Base-by-base conservation (phyloP, 2,113 vertebrate genomes). In the Apus apus region DNA sequence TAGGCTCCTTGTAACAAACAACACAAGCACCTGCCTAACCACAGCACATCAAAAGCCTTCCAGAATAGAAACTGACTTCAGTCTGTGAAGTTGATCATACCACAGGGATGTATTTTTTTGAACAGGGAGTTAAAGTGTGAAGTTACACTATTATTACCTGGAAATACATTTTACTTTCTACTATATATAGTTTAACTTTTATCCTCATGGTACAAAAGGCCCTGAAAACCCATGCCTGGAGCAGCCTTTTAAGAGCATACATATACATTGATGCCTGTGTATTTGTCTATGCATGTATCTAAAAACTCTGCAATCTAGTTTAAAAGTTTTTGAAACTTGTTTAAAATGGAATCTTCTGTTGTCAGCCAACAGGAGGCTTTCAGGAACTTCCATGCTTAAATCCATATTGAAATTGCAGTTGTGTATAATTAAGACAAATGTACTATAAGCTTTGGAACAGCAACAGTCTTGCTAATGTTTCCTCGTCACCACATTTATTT, bases 351-450 rank as follows among this genome's bases (percentile, higher is more conserved):
- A 70, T 45, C 11, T 5, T 45, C 36, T 79, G 23, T 62, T 88
- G 72, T 74, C 88, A 86, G 21, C 76, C 40, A 64, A 34, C 21
- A 53, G 64, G 23, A 40, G 26, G 29, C 13, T 72, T 85, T 78
- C 74, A 65, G 81, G 50, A 46, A 36, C 53, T 84, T 74, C 15
- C 20, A 11, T 1, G 1, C 13, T 81, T 67, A 90, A 84, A 81
- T 71, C 20, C 40, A 23, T 60, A 72, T 56, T 88, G 86, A 84
- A 90, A 78, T 68, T 80, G 53, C 82, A 38, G n/a, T 61, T 78
- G 15, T 57, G 40, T 53, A 32, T 94, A 95, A 96, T 71, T 62
- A 92, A 88, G 88, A 96, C 50, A 78, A 84, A 96, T 92, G 78
- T 75, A 18, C 43, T 78, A 12, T 38, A 92, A 54, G 40, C 38